These are phyloP conservation scores for Tetragonisca angustula DNA, from an alignment of 2,888 invertebrate species.

Conservation along the genomic window DNA sequence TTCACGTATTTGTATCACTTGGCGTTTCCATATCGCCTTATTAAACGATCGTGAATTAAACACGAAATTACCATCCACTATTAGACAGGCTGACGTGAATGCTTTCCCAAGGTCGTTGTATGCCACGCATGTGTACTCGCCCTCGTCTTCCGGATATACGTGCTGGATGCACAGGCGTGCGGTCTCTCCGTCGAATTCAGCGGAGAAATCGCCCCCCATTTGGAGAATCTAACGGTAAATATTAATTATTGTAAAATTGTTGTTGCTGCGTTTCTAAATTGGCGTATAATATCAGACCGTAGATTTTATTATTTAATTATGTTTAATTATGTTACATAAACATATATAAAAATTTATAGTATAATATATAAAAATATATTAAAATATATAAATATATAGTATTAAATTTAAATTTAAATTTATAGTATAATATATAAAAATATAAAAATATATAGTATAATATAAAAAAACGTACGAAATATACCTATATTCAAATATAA, in stretches of 20 bases:
- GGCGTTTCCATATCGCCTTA: neutral
- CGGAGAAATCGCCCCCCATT: constrained; percentile 88
- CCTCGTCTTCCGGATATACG: constrained; percentile 95
- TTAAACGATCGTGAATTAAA: constrained; percentile 21
- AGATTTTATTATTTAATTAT: too few relatives aligned
- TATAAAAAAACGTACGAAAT: neutral
- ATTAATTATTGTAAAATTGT: neutral
- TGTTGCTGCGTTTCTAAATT: too few relatives aligned
- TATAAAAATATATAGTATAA: neutral
- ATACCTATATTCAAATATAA: neutral
- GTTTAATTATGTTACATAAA: too few relatives aligned
- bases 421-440: too few relatives aligned
- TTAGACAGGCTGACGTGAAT: constrained; percentile 92
- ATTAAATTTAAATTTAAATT: too few relatives aligned
- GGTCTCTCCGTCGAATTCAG: constrained; percentile 89
- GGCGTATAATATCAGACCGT: too few relatives aligned
- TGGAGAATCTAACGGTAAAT: constrained; percentile 85
- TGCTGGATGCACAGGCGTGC: constrained; percentile 90
- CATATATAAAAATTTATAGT: too few relatives aligned
- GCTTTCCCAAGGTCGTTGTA: constrained; percentile 93
- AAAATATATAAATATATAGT: neutral
- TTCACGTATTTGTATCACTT: neutral
- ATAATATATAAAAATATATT: too few relatives aligned
- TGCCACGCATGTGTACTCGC: constrained; percentile 94
- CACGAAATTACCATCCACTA: constrained; percentile 90